These are phyloP conservation scores for Acromyrmex charruanus DNA, from an alignment of 1,140 invertebrate genomes.

Conservation along the genomic window DNA sequence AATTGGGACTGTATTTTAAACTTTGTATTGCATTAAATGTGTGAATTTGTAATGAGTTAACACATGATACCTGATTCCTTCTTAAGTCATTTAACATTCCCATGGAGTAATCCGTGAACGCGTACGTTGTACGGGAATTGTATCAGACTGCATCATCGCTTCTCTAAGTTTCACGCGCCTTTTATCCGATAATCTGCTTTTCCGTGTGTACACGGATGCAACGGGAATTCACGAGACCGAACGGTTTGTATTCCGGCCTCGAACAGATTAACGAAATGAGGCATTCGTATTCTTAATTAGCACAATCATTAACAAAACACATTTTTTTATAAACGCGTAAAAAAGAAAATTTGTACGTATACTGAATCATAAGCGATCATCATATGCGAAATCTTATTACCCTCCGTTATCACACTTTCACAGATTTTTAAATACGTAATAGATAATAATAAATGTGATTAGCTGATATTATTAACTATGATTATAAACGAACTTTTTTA, in stretches of 20 bases:
- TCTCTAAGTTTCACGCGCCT: conserved; percentile 35
- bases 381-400: neutral
- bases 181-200: conserved; percentile 53
- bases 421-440: neutral
- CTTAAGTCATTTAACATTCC: conserved; percentile 37
- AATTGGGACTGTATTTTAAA: neutral
- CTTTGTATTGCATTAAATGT: neutral
- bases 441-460: neutral
- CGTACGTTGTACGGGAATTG: conserved; percentile 1
- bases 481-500: neutral
- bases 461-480: neutral
- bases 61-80: conserved; percentile 26
- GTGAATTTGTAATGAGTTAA: conserved; percentile 39
- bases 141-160: conserved; percentile 31
- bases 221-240: conserved; percentile 36
- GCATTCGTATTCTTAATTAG: conserved; percentile 51
- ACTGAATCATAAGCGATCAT: neutral
- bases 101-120: conserved; percentile 6
- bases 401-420: neutral
- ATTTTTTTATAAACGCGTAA: conserved; percentile 21
- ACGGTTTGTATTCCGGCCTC: conserved; percentile 35
- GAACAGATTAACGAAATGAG: conserved; percentile 49
- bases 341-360: neutral
- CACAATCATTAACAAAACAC: conserved; percentile 36
- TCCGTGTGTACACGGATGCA: conserved; percentile 12